These are phyloP conservation scores for Neuroterus valhalla DNA, from an alignment of 1,140 invertebrate species.

Conservation along the genomic window DNA sequence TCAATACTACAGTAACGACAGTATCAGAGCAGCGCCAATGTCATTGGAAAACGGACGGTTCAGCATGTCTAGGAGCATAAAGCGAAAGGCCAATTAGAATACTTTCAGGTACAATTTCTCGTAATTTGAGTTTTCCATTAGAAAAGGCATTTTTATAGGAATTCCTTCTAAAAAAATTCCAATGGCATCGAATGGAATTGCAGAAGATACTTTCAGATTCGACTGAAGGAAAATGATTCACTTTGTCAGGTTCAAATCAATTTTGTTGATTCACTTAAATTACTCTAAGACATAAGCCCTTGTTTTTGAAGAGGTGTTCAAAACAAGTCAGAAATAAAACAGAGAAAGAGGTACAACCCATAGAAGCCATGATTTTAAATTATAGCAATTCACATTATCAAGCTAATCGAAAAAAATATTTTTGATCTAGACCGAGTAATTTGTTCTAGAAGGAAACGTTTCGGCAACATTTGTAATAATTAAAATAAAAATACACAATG, in stretches of 20 bases:
- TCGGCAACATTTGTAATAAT: no score
- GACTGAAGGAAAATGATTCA: not conserved
- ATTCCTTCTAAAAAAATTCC: not conserved
- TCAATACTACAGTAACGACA: not conserved
- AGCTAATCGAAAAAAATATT: no score
- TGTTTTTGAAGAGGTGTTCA: no score
- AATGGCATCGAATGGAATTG: not conserved
- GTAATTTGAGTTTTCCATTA: not conserved
- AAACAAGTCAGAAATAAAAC: no score
- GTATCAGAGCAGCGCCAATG: constrained; percentile 19
- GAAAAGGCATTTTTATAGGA: not conserved
- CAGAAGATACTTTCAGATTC: not conserved
- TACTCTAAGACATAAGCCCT: no score
- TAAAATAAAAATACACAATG: no score
- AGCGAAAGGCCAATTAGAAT: constrained; percentile 45
- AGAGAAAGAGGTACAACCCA: no score
- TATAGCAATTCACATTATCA: no score
- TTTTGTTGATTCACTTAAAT: no score
- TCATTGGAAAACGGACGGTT: constrained; percentile 44
- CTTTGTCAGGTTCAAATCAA: not conserved
- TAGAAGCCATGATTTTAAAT: no score
- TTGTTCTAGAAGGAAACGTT: no score
- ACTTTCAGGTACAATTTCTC: constrained; percentile 30
- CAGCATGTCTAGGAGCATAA: constrained; percentile 39
- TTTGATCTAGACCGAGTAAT: no score